Percentiles rank a stretch among this genome's conserved stretches.
Evolutionary conservation across 37 sponge, comb jelly and placozoan genomes (phyloP).

Genomic region (Amphimedon queenslandica): DNA sequence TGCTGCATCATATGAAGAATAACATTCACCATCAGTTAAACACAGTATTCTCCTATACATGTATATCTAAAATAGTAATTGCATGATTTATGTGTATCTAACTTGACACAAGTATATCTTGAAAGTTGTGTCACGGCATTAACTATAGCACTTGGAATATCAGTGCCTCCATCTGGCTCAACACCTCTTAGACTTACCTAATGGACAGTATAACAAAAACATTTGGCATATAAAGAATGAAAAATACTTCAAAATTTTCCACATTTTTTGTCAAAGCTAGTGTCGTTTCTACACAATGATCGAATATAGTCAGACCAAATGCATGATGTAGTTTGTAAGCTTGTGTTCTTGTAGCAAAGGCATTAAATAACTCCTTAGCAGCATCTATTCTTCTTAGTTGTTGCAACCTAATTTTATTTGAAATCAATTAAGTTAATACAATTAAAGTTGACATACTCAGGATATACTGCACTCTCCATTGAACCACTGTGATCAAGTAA

Average conservation of each 20-base stretch:
- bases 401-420: too few species aligned
- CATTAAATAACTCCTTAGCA: constrained; percentile 8
- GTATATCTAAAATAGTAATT: neutral
- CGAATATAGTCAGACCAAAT: constrained; percentile 8
- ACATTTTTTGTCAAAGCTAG: neutral
- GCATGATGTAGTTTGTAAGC: constrained; percentile 2
- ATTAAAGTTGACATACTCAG: neutral
- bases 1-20: neutral
- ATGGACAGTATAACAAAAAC: neutral
- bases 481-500: constrained; percentile 20
- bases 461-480: neutral
- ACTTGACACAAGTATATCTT: constrained; percentile 6
- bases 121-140: constrained; percentile 3
- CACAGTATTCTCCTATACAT: constrained; percentile 11
- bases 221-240: neutral
- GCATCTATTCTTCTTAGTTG: neutral
- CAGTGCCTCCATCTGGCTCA: neutral
- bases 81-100: neutral
- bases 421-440: neutral
- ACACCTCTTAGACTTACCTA: constrained; percentile 3
- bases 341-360: constrained; percentile 1
- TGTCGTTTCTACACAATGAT: neutral
- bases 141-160: constrained; percentile 2
- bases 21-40: constrained; percentile 9
- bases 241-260: constrained; percentile 7